Evolutionary conservation across 2,797 vertebrate genomes (phyloP).

Genomic region (Lepilemur ruficaudatus): DNA sequence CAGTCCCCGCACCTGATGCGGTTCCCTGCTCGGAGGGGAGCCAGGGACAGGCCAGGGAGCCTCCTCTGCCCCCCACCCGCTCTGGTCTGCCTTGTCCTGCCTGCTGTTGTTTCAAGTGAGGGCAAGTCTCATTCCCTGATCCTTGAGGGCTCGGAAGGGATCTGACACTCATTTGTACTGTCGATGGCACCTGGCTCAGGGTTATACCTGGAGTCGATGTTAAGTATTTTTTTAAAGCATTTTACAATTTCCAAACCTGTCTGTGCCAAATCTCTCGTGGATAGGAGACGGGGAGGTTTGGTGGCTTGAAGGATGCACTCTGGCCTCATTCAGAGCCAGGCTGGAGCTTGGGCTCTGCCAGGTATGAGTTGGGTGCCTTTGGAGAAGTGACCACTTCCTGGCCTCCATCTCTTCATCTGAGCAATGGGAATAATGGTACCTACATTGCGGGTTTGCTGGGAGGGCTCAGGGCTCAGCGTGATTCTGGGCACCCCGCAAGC

Average conservation of each 20-base stretch:
- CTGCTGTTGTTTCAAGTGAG: neutral
- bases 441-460: neutral
- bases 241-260: neutral
- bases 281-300: neutral
- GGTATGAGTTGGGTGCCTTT: neutral
- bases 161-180: neutral
- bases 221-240: neutral
- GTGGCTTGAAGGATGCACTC: neutral
- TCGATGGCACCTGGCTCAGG: neutral
- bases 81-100: neutral
- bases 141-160: neutral
- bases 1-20: neutral
- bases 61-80: neutral
- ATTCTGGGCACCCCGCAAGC: neutral
- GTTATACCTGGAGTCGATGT: neutral
- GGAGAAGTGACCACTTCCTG: neutral
- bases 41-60: neutral
- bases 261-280: neutral
- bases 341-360: neutral
- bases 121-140: neutral
- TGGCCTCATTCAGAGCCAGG: neutral
- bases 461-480: neutral
- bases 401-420: neutral
- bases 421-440: neutral
- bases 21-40: fast-evolving